Percentiles rank a stretch among this genome's conserved stretches.
phyloP scores from a whole-genome alignment of 2,113 vertebrate genomes.

The Aythya baeri region DNA sequence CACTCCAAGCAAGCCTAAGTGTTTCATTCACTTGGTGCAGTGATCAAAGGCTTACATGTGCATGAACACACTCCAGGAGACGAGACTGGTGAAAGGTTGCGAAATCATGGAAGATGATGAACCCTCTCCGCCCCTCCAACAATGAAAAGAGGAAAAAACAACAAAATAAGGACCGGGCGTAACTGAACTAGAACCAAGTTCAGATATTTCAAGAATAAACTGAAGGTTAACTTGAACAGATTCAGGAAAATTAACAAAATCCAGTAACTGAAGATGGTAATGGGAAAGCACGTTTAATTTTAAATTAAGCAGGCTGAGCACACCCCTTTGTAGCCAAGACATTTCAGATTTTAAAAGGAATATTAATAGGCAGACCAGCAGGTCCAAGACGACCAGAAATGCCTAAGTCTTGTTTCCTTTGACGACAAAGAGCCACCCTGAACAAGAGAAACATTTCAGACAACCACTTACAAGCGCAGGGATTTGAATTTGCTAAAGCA shows the following conservation, averaged over 20 bases:
- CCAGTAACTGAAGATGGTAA: background rate
- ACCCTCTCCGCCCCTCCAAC: background rate
- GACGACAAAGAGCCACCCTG: background rate
- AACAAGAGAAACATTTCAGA: constrained; percentile 13
- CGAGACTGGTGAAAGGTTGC: background rate
- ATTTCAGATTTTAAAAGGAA: background rate
- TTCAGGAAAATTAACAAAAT: background rate
- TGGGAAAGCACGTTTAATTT: background rate
- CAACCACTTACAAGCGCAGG: background rate
- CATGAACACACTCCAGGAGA: background rate
- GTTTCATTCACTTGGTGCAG: background rate
- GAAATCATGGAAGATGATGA: background rate
- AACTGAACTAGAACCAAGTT: background rate
- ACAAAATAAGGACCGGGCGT: background rate
- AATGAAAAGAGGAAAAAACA: background rate
- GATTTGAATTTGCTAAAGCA: background rate
- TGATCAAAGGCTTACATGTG: background rate
- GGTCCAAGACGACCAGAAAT: background rate
- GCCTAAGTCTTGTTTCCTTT: background rate
- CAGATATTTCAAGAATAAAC: background rate
- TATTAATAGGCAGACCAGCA: background rate
- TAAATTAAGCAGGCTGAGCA: background rate
- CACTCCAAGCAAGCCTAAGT: background rate
- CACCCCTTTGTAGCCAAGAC: background rate
- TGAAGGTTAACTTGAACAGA: background rate